Conservation (phyloP, 1,140 invertebrate species). For the Microplitis mediator region DNA sequence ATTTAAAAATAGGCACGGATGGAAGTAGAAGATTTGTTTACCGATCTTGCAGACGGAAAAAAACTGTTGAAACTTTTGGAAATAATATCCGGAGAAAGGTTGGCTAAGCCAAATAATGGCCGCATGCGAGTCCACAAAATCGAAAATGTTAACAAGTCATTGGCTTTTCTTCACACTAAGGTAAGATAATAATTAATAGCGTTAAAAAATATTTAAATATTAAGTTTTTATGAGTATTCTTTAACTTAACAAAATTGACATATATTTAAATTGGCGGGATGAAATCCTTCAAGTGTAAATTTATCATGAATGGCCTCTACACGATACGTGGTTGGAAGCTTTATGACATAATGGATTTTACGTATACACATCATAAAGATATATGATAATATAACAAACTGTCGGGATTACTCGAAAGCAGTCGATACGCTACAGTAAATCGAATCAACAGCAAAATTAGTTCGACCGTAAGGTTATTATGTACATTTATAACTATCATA, state of each 20-base stretch:
- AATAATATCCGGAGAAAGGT: constrained; percentile 97
- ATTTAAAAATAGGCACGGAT: constrained; percentile 75
- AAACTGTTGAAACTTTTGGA: constrained; percentile 96
- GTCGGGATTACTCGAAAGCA: not conserved
- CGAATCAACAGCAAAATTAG: constrained; percentile 31
- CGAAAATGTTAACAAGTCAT: constrained; percentile 98
- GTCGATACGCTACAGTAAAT: constrained; percentile 6
- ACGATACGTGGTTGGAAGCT: constrained; percentile 35
- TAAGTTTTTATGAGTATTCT: not conserved
- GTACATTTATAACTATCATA: constrained; percentile 24
- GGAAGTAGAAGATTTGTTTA: constrained; percentile 97
- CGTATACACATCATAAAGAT: constrained; percentile 24
- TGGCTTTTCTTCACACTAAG: constrained; percentile 97
- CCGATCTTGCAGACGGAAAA: constrained; percentile 93
- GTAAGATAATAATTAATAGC: constrained; percentile 62
- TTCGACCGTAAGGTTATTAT: constrained; percentile 31
- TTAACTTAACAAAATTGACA: not conserved
- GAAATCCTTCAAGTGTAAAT: constrained; percentile 32
- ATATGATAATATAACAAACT: not conserved
- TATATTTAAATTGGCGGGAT: not conserved
- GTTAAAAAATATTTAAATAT: not conserved
- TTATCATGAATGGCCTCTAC: constrained; percentile 38
- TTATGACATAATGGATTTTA: constrained; percentile 50
- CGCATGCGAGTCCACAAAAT: constrained; percentile 98
- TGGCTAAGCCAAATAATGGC: constrained; percentile 96